Evolutionary conservation across 2,888 invertebrate genomes (phyloP), one percentile per base, ranked within the genome.

Genomic region (Amiota mariae): DNA sequence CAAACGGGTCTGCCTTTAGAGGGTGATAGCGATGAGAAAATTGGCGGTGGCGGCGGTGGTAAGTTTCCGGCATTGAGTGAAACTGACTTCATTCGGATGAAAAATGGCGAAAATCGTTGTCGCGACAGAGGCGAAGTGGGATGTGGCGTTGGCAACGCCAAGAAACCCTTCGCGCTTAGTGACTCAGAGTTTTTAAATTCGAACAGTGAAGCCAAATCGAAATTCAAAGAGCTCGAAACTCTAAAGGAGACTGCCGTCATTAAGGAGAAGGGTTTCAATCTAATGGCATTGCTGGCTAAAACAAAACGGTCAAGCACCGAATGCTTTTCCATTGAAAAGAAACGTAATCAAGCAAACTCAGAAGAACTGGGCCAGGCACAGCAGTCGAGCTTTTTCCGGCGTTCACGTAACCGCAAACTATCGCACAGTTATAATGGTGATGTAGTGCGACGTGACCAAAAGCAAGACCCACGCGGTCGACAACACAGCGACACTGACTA

Each of bases 351-450:
- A 59, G 83, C 88, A 75, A 87, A 80, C 72, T 89, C 90, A 1
- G 89, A 89, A 68, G 89, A 85, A 70, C 79, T 85, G 72, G 78
- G 71, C 63, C 76, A 82, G 79, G 82, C 1, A 2, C 59, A 59
- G 12, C 59, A 0, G 20, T 84, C 86, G 48, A 82, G 83, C 68
- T 84, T 84, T 71, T 90, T 90, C 75, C 81, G 87, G 15, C 81
- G 88, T 2, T 83, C 90, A 8, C 88, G 89, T 54, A 89, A 87
- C 76, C 87, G 90, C 66, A 90, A 90, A 75, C 78, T 89, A 0
- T 90, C 89, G 9, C 89, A 89, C 66, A 90, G 90, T 71, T 90
- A 90, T 77, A 90, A 90, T 73, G 89, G 89, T 59, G 79, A 20
- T 18, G 8, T 59, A 18, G 20, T 20, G 18, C 59, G 20, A 6